phyloP scores from a whole-genome alignment of 2,888 invertebrate genomes.

The Timandra comae region DNA sequence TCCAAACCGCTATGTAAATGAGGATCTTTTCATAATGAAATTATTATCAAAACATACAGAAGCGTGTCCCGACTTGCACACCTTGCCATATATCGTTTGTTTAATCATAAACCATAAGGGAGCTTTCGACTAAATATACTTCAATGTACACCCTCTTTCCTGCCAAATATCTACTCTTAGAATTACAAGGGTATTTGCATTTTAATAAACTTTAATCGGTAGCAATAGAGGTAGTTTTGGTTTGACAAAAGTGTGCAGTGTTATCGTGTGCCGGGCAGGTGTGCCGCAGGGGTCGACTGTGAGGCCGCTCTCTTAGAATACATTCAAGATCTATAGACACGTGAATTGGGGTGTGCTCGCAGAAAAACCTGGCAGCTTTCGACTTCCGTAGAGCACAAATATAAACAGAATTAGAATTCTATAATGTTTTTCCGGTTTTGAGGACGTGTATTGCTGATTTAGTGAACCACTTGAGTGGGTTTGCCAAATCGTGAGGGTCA shows the following conservation, averaged over 20 bases:
- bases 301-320: slow-evolving; percentile 63
- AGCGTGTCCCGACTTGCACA: slow-evolving; percentile 53
- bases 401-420: slow-evolving; percentile 69
- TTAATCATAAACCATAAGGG: slow-evolving; percentile 61
- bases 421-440: slow-evolving; percentile 73
- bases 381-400: slow-evolving; percentile 68
- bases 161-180: slow-evolving; percentile 63
- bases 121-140: slow-evolving; percentile 73
- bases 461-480: slow-evolving; percentile 51
- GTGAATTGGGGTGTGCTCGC: slow-evolving; percentile 62
- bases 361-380: slow-evolving; percentile 68
- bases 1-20: slow-evolving; percentile 18
- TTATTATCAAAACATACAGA: slow-evolving; percentile 37
- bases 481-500: slow-evolving; percentile 47
- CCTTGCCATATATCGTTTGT: slow-evolving; percentile 70
- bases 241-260: slow-evolving; percentile 9
- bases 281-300: slow-evolving; percentile 62
- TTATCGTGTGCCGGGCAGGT: slow-evolving; percentile 54
- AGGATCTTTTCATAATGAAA: slow-evolving; percentile 28
- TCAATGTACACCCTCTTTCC: slow-evolving; percentile 74
- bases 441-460: slow-evolving; percentile 46
- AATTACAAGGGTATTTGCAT: slow-evolving; percentile 33
- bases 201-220: slow-evolving; percentile 25
- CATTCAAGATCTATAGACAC: slow-evolving; percentile 66
- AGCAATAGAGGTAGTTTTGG: slow-evolving; percentile 32